Base-by-base conservation (phyloP, 2,888 invertebrate species). In the Lamellibrachia satsuma region DNA sequence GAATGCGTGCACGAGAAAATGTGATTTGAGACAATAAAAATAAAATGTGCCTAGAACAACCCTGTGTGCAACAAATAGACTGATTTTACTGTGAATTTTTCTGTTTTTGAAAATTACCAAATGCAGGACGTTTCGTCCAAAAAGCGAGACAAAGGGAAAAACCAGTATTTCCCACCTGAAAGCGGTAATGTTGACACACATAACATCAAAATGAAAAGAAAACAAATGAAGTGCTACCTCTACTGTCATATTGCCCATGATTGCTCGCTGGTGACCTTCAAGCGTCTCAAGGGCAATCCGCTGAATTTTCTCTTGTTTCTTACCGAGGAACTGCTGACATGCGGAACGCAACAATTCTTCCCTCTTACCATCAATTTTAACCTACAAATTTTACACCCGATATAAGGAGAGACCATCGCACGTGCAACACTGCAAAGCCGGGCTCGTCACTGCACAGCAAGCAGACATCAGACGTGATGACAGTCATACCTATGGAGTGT, bases 191-290 rank as follows among this genome's bases (percentile, higher is more conserved):
- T 39, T 39, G 39, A 39, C 39, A 39, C 39, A 39, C 39, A 39
- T 39, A 91, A 52, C 39, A 27, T 3, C 91, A 39, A 90, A 52
- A 90, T 27, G 22, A 91, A 91, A 51, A 6, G 22, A 75, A 75
- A 75, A 75, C 75, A 75, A 75, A 75, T n/a, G 4, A 11, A 27
- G 52, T 39, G 91, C 52, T 94, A 96, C 96, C 96, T 96, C 96
- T 11, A 96, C 96, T n/a, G 96, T 96, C 96, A 97, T 97, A 94
- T 96, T 96, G 90, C 96, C 97, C 96, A 97, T 96, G 93, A 97
- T 97, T n/a, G 96, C 96, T 92, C 97, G 94, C 95, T 97, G 97
- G 93, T 97, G 96, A 75, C 96, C 97, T 93, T 97, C 97, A 51
- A 97, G 94, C 1, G 97, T 97, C 92, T 96, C 96, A 93, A 95